These are phyloP conservation scores for Gallinago undulata DNA, from an alignment of 2,113 vertebrate genomes.

Conservation along the genomic window DNA sequence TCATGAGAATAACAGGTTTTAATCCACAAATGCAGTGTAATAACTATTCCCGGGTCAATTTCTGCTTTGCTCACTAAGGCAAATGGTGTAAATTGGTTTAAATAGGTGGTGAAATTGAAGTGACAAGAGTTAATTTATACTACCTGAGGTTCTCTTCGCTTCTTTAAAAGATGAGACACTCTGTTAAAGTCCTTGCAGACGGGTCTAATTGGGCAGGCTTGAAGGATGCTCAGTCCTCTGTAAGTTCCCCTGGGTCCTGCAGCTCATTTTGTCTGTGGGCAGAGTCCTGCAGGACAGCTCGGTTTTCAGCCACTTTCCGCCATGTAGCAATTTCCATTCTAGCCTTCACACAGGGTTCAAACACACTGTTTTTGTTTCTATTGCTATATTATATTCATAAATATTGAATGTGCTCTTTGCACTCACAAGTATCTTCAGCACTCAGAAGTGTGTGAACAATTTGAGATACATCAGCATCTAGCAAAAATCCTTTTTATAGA, in stretches of 20 bases:
- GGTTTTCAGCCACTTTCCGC: neutral
- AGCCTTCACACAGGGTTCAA: neutral
- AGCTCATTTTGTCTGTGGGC: neutral
- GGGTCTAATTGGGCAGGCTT: neutral
- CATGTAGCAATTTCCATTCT: neutral
- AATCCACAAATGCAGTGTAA: neutral
- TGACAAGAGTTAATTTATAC: conserved; percentile 59
- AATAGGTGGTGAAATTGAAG: conserved; percentile 49
- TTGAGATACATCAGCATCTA: neutral
- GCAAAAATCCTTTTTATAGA: neutral
- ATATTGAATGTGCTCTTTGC: neutral
- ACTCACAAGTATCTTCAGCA: neutral
- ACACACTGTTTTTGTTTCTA: neutral
- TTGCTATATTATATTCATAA: neutral
- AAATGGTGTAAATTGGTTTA: conserved; percentile 49
- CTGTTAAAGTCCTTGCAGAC: neutral
- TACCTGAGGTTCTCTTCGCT: neutral
- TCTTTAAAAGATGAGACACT: neutral
- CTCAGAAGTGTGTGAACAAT: neutral
- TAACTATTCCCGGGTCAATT: neutral
- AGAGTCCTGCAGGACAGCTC: neutral
- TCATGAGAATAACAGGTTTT: neutral
- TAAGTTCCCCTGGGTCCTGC: neutral
- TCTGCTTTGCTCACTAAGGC: conserved; percentile 22
- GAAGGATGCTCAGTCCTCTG: neutral